Evolutionary conservation across 2,797 vertebrate species (phyloP), one percentile per base, ranked within the genome.

Genomic region (Lacerta viridis): DNA sequence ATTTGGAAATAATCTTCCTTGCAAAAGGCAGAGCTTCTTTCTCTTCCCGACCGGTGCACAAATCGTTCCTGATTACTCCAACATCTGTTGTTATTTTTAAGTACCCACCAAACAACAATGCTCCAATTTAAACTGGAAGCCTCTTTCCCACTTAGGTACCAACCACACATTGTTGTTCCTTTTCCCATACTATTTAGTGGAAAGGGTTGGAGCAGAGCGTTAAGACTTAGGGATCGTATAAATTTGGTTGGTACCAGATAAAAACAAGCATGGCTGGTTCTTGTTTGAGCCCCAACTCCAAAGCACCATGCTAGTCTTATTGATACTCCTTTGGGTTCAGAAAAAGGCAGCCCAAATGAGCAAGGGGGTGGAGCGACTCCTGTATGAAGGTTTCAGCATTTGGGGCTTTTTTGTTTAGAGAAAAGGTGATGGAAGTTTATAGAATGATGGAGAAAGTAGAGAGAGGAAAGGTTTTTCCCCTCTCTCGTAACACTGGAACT

Each of bases 51-150:
- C 79, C 50, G 43, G 71, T 27, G 91, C 78, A 76, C 86, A 89
- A 88, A 90, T 92, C 59, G 92, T 36, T 66, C 39, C 78, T 93
- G 82, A 91, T 3, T 27, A 83, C 91, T 87, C 86, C 74, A 89
- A 84, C 84, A 69, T 0, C 68, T 27, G 41, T 91, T 89, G 36
- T 80, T 74, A 46, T 29, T 71, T 50, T 61, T 64, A 36, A 78
- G 72, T n/a, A 71, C 72, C 80, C 29, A n/a, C 66, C 41, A 71
- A 71, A 61, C 68, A 72, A 79, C 66, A 46, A 39, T 64, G 75
- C 71, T 78, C 50, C 61, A 50, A 33, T 55, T 79, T 64, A 93
- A 83, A 55, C 81, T 79, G 71, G 83, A 79, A 88, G 50, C 74
- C 61, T 79, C 61, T 74, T 2, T 86, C 88, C 74, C 85, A 41